A percentile compares a stretch with the other conserved stretches of the same genome.
Evolutionary conservation across 2,888 invertebrate genomes (phyloP).

Genomic region (Polydrusus pterygomalis): DNA sequence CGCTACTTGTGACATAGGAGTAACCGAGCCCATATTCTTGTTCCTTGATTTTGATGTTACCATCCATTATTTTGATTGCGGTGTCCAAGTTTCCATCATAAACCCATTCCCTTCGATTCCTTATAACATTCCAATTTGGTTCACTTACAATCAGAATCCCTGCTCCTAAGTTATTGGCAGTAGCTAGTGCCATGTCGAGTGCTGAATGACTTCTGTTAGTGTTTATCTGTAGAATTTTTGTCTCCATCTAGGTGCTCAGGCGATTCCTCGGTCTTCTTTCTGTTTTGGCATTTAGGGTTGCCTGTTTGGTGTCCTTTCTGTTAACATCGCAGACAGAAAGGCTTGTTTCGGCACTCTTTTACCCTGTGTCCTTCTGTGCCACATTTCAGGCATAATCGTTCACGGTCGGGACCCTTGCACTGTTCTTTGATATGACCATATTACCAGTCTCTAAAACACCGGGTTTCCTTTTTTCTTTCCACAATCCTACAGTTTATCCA

Average conservation of each 20-base stretch:
- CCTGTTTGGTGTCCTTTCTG: not conserved
- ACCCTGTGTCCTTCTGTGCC: not conserved
- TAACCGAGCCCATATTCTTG: not conserved
- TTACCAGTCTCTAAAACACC: not conserved
- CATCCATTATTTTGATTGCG: not conserved
- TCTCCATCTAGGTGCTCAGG: not conserved
- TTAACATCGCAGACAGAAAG: not conserved
- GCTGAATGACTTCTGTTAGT: not conserved
- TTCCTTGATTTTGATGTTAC: not conserved
- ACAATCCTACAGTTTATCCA: not conserved
- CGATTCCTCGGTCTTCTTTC: not conserved
- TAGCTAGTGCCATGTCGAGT: conserved; percentile 28
- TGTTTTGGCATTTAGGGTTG: not conserved
- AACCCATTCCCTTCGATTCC: not conserved
- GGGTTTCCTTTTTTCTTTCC: not conserved
- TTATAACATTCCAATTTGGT: not conserved
- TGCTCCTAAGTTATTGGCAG: conserved; percentile 1
- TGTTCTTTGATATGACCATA: conserved; percentile 45
- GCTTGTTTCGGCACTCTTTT: not conserved
- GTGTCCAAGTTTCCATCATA: not conserved
- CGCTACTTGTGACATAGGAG: not conserved
- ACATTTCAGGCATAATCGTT: not conserved
- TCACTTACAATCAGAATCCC: not conserved
- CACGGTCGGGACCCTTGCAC: conserved; percentile 53
- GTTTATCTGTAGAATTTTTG: not conserved